These are phyloP conservation scores for Spinus pinus DNA, from an alignment of 2,797 vertebrate genomes.

Conservation along the genomic window DNA sequence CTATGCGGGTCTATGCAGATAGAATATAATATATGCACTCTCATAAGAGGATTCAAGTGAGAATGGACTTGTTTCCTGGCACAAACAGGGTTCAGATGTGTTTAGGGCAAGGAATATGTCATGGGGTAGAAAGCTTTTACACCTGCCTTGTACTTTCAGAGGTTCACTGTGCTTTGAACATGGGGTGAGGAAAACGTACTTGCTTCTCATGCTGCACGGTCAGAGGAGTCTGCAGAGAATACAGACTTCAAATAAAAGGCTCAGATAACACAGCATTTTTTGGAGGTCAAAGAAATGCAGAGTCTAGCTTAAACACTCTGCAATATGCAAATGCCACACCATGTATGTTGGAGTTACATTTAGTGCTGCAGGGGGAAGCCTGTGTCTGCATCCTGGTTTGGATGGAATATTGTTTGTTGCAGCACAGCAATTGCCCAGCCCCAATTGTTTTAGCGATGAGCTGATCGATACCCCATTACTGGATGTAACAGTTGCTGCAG, in stretches of 20 bases:
- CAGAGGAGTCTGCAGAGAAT: background rate
- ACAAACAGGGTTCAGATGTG: background rate
- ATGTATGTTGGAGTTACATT: background rate
- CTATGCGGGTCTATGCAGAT: background rate
- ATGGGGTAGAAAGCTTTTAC: background rate
- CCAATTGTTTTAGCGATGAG: slow-evolving; percentile 68
- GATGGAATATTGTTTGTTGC: slow-evolving; percentile 55
- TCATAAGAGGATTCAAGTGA: background rate
- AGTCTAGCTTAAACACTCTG: slow-evolving; percentile 30
- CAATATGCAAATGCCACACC: slow-evolving; percentile 27
- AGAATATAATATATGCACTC: background rate
- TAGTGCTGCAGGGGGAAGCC: slow-evolving; percentile 40
- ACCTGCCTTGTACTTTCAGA: background rate
- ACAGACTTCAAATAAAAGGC: slow-evolving; percentile 27
- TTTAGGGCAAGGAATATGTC: background rate
- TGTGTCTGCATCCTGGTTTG: slow-evolving; percentile 43
- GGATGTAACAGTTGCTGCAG: slow-evolving; percentile 71
- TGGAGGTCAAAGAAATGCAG: slow-evolving; percentile 26
- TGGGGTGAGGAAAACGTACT: background rate
- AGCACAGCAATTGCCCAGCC: slow-evolving; percentile 63
- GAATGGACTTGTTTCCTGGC: background rate
- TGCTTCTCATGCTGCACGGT: background rate
- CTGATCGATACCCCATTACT: slow-evolving; percentile 82
- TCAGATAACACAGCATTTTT: slow-evolving; percentile 54
- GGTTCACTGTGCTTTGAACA: background rate